phyloP scores from a whole-genome alignment of 2,888 invertebrate genomes.

The Tupiocoris notatus region DNA sequence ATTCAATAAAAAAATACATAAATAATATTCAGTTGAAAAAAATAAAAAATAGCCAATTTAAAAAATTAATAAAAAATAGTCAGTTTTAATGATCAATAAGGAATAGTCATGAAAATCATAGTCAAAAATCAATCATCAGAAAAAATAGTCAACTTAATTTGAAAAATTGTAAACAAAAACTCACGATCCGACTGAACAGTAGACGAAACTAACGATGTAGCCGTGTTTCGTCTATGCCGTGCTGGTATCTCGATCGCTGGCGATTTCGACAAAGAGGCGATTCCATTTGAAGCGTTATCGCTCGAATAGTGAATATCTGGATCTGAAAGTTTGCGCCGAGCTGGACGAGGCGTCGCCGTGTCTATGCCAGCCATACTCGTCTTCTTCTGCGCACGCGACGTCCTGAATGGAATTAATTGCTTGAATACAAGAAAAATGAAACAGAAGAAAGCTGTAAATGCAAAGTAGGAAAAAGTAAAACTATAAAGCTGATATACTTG shows the following conservation, averaged over 20 bases:
- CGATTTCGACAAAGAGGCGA: slow-evolving; percentile 29
- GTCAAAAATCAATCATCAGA: no score
- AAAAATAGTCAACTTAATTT: no score
- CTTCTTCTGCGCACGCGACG: slow-evolving; percentile 64
- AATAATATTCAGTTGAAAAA: no score
- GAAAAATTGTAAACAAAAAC: no score
- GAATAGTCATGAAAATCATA: no score
- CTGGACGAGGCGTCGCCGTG: slow-evolving; percentile 59
- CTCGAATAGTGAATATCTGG: slow-evolving; percentile 74
- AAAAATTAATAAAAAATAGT: no score
- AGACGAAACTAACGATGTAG: slow-evolving; percentile 22
- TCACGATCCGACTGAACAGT: slow-evolving; percentile 30
- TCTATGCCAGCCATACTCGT: slow-evolving; percentile 72
- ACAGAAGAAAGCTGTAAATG: no score
- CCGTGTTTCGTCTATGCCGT: slow-evolving; percentile 6
- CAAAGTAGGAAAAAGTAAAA: background rate
- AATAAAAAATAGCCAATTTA: no score
- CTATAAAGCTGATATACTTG: slow-evolving; percentile 57
- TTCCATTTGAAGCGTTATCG: slow-evolving; percentile 10
- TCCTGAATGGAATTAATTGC: no score
- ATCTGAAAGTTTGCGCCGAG: slow-evolving; percentile 81
- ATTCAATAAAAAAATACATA: no score
- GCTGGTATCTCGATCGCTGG: slow-evolving; percentile 42
- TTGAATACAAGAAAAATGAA: no score
- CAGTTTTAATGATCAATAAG: no score